A percentile compares a stretch with the other conserved stretches of the same genome.
Conservation (phyloP, 2,113 vertebrate genomes). For the Atlantisia rogersi region DNA sequence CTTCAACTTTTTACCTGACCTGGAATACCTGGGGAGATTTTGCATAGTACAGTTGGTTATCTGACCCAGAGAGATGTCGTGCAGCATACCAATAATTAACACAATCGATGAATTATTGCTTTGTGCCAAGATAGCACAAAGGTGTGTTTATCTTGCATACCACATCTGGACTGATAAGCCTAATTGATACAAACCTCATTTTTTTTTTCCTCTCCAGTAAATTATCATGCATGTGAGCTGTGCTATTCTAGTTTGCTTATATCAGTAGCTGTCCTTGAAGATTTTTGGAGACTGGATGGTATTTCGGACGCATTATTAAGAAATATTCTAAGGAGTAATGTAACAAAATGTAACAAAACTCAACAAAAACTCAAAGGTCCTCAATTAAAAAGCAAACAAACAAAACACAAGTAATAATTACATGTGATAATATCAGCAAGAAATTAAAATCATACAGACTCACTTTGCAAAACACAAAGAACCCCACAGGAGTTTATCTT, state of each 20-base stretch:
- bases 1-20: not conserved
- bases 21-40: not conserved
- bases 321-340: not conserved
- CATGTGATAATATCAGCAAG: not conserved
- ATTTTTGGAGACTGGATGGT: not conserved
- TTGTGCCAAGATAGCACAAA: not conserved
- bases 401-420: not conserved
- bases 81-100: slow-evolving; percentile 22
- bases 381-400: not conserved
- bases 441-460: not conserved
- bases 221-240: not conserved
- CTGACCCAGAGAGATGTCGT: not conserved
- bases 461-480: not conserved
- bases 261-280: not conserved
- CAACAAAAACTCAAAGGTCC: not conserved
- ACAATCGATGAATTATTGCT: slow-evolving; percentile 32
- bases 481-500: not conserved
- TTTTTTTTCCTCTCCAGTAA: not conserved
- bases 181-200: not conserved
- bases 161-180: slow-evolving; percentile 52
- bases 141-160: slow-evolving; percentile 33
- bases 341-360: not conserved
- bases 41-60: not conserved
- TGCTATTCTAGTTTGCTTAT: not conserved
- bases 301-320: not conserved